These are phyloP conservation scores for Mayetiola destructor DNA, from an alignment of 2,888 invertebrate species.

Conservation along the genomic window DNA sequence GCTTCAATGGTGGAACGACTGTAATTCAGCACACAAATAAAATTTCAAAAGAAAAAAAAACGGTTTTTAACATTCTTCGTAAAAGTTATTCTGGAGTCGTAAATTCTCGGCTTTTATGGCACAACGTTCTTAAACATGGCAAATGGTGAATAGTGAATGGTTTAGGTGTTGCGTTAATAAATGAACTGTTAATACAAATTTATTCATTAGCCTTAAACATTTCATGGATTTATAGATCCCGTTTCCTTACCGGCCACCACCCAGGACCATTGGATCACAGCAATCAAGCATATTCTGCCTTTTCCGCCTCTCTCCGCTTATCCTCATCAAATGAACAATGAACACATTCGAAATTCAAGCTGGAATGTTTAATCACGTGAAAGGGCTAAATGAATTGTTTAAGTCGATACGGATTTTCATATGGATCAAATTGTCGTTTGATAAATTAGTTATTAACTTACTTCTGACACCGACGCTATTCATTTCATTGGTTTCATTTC, in stretches of 20 bases:
- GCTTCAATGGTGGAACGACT: neutral
- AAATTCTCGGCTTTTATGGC: no score
- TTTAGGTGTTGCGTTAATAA: conserved; percentile 5
- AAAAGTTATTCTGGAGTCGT: no score
- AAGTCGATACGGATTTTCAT: neutral
- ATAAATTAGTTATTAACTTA: conserved; percentile 12
- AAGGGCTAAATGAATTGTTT: neutral
- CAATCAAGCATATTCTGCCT: neutral
- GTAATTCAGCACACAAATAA: conserved; percentile 6
- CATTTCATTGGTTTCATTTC: neutral
- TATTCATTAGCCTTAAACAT: neutral
- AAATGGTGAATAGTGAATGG: no score
- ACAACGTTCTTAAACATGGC: no score
- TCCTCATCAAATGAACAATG: no score
- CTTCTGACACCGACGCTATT: neutral
- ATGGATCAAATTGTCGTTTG: conserved; percentile 9
- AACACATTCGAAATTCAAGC: no score
- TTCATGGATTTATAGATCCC: neutral
- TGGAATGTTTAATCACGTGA: no score
- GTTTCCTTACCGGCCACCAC: neutral
- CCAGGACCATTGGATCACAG: neutral
- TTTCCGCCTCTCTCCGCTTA: no score
- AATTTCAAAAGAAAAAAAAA: neutral
- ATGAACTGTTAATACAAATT: conserved; percentile 11
- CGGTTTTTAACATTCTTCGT: neutral